phyloP scores from a whole-genome alignment of 1,140 invertebrate genomes.

The Cydia amplana region DNA sequence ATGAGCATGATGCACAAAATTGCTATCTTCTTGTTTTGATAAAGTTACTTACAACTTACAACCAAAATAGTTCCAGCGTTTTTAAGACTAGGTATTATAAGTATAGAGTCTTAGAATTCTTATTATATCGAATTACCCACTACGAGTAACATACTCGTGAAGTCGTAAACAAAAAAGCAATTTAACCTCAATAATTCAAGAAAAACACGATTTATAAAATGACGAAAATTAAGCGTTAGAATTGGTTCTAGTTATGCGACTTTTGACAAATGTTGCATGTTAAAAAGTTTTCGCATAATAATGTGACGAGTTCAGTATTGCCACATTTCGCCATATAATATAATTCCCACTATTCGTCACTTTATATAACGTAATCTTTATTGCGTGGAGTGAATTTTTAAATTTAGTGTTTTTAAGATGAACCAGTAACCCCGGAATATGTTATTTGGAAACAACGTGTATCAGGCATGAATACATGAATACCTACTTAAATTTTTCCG shows the following conservation, averaged over 20 bases:
- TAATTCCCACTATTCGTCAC: slow-evolving; percentile 24
- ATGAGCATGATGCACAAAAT: not conserved
- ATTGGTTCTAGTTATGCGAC: not conserved
- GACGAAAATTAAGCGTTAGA: not conserved
- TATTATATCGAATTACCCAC: too few relatives aligned
- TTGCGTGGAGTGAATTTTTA: not conserved
- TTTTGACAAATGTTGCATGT: slow-evolving; percentile 14
- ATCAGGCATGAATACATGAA: not conserved
- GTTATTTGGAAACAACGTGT: not conserved
- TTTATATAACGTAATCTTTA: slow-evolving; percentile 25
- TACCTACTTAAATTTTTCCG: not conserved
- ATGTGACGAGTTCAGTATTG: slow-evolving; percentile 10
- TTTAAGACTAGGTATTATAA: too few relatives aligned
- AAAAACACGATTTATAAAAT: not conserved
- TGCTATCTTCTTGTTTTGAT: not conserved
- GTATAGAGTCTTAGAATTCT: too few relatives aligned
- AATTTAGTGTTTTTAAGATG: slow-evolving; percentile 12
- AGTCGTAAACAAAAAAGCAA: too few relatives aligned
- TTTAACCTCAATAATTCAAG: not conserved
- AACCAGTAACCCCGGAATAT: slow-evolving; percentile 16
- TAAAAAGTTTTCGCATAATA: slow-evolving; percentile 29
- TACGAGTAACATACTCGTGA: too few relatives aligned
- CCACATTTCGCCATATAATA: slow-evolving; percentile 2
- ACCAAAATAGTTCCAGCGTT: too few relatives aligned
- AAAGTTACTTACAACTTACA: too few relatives aligned